Conservation (phyloP, 2,113 vertebrate species). For the Cebidichthys violaceus region DNA sequence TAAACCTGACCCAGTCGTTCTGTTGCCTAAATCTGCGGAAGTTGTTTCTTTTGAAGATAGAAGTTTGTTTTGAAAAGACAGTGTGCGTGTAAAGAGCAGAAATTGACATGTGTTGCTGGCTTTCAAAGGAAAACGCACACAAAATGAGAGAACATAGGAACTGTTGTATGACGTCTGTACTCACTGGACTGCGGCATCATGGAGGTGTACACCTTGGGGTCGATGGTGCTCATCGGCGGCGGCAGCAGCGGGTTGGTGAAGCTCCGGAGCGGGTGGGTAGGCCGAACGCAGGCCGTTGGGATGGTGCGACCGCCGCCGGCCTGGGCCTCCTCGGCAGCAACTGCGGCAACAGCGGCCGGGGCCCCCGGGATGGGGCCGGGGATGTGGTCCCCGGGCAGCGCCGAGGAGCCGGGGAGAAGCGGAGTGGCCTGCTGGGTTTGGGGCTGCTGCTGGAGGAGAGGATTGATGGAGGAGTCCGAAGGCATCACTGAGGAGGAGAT, state of each 20-base stretch:
- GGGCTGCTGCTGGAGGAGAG: slow-evolving; percentile 74
- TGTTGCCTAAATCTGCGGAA: neutral
- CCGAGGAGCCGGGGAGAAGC: slow-evolving; percentile 58
- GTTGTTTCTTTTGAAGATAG: too few species aligned
- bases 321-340: slow-evolving; percentile 52
- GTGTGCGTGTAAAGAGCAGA: too few species aligned
- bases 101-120: neutral
- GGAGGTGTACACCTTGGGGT: slow-evolving; percentile 90
- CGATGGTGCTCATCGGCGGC: slow-evolving; percentile 91
- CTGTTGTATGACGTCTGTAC: slow-evolving; percentile 28
- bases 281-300: slow-evolving; percentile 93
- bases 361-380: slow-evolving; percentile 62
- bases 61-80: too few species aligned
- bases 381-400: slow-evolving; percentile 35
- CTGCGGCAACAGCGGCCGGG: neutral
- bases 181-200: slow-evolving; percentile 73
- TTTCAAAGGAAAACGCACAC: neutral
- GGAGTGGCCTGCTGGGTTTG: slow-evolving; percentile 54
- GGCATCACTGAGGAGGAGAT: slow-evolving; percentile 47
- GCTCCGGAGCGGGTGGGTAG: slow-evolving; percentile 92
- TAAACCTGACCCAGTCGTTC: too few species aligned
- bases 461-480: slow-evolving; percentile 63
- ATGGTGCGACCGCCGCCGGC: slow-evolving; percentile 85
- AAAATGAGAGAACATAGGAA: neutral
- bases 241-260: slow-evolving; percentile 93